Conservation (phyloP, 2,797 vertebrate species). For the Geotria australis region DNA sequence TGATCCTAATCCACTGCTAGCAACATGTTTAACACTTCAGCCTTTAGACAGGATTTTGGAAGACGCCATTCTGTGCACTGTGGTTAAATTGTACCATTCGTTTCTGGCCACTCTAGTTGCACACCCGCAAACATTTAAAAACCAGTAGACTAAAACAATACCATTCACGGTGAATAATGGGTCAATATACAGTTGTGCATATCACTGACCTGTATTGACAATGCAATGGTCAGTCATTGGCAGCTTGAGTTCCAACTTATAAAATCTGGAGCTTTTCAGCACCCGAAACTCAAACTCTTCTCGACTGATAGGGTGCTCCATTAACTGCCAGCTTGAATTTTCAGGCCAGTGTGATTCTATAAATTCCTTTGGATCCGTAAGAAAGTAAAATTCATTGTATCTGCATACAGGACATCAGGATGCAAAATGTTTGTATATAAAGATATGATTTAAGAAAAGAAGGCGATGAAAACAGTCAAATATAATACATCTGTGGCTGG, state of each 20-base stretch:
- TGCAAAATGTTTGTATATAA: not conserved
- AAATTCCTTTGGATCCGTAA: constrained; percentile 31
- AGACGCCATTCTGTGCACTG: too few species aligned
- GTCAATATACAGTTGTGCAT: too few species aligned
- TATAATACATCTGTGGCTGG: too few species aligned
- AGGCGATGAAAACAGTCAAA: too few species aligned
- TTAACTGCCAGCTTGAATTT: constrained; percentile 27
- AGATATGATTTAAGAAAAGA: not conserved
- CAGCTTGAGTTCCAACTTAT: constrained; percentile 18
- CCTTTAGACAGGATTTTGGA: too few species aligned
- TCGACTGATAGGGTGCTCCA: constrained; percentile 9
- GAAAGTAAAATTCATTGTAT: constrained; percentile 35
- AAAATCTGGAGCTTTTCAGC: constrained; percentile 35
- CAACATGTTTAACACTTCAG: too few species aligned
- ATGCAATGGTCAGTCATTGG: constrained; percentile 17
- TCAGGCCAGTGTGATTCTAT: constrained; percentile 27
- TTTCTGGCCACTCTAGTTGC: too few species aligned
- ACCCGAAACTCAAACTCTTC: constrained; percentile 24
- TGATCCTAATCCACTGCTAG: too few species aligned
- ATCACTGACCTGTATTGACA: constrained; percentile 18
- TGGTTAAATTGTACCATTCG: too few species aligned
- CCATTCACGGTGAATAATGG: too few species aligned
- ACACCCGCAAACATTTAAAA: too few species aligned
- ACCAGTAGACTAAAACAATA: too few species aligned
- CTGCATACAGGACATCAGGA: constrained; percentile 10